Base-by-base conservation (phyloP, 2,113 vertebrate genomes). In the Lamprologus callipterus region DNA sequence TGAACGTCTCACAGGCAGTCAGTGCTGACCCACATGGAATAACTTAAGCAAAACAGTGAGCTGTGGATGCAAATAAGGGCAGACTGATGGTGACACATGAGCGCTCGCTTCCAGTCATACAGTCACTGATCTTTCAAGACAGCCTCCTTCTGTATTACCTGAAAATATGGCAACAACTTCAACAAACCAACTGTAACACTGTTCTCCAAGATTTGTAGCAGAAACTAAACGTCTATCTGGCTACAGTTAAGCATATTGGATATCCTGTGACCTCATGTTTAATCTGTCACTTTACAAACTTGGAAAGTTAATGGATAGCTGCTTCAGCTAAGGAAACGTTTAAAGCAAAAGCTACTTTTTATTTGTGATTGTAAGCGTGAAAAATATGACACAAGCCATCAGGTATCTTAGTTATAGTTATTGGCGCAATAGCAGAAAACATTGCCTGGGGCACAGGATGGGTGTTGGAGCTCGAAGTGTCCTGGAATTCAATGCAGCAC, bases 371-470 rank as follows among this genome's bases (percentile, higher is more conserved):
- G 10, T 37, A 68, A 68, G 31, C 8, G 1, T 65, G 1, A 81
- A 68, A n/a, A 90, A 79, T 68, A 85, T 89, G 85, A 93, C 88
- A 93, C 84, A 88, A 86, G 35, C 65, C 31, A 40, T 60, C 78
- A 94, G 91, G 88, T 87, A 92, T 92, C 80, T 92, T 47, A 78
- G 81, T 80, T 85, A 54, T 83, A 83, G 57, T 49, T 89, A 53
- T 84, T 85, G 47, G 47, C 45, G 80, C 78, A 90, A 90, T 8
- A 92, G 58, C 88, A 91, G 86, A 94, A 92, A 87, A 88, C 85
- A 86, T 88, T 42, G 90, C 95, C 95, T 10, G 28, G 42, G 93
- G 95, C 92, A 87, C 84, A 94, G 87, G 89, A 79, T 92, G 91
- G 92, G 90, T 93, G 87, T 90, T 85, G 85, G 80, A 88, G 82